phyloP scores from a whole-genome alignment of 1,140 invertebrate genomes.

The Mactra quadrangularis region DNA sequence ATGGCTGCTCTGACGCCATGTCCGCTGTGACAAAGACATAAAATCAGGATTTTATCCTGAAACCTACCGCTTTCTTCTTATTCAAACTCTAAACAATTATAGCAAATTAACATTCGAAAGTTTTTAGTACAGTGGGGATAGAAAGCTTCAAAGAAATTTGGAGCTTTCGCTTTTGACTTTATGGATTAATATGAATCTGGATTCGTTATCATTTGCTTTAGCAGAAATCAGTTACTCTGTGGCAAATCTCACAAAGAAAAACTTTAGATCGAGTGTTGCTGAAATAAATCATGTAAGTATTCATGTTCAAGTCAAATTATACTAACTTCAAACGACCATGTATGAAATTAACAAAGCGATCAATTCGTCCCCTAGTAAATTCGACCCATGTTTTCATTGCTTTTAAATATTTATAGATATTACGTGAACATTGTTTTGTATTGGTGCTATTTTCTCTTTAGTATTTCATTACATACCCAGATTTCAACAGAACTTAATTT shows the following conservation, averaged over 20 bases:
- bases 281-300: slow-evolving; percentile 90
- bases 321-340: neutral
- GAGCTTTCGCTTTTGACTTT: slow-evolving; percentile 86
- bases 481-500: too few relatives aligned
- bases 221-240: slow-evolving; percentile 98
- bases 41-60: slow-evolving; percentile 72
- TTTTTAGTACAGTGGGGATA: slow-evolving; percentile 72
- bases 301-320: neutral
- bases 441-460: too few relatives aligned
- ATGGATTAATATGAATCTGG: slow-evolving; percentile 98
- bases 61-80: slow-evolving; percentile 44
- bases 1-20: slow-evolving; percentile 81
- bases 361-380: neutral
- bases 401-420: too few relatives aligned
- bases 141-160: slow-evolving; percentile 85
- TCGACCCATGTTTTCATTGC: neutral
- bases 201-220: slow-evolving; percentile 98
- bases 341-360: neutral
- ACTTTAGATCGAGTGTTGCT: slow-evolving; percentile 93
- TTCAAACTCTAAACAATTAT: slow-evolving; percentile 45
- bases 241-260: slow-evolving; percentile 97
- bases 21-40: slow-evolving; percentile 74
- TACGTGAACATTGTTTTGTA: too few relatives aligned
- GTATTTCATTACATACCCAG: too few relatives aligned
- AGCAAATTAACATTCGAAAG: slow-evolving; percentile 67